phyloP scores from a whole-genome alignment of 2,113 vertebrate genomes.

The Eublepharis macularius region DNA sequence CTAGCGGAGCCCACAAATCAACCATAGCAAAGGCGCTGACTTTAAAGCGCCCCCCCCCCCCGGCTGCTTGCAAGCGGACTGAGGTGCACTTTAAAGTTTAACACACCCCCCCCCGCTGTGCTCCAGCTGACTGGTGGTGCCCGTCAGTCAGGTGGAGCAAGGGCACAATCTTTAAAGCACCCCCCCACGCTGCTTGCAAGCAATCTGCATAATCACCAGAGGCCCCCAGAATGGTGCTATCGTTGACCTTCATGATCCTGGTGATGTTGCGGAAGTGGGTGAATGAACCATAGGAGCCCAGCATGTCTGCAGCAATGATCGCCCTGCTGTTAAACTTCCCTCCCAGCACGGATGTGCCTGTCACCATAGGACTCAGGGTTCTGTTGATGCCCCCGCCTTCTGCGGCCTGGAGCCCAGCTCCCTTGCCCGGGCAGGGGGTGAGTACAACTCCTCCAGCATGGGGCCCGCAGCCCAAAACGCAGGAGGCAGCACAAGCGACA shows the following conservation, averaged over 20 bases:
- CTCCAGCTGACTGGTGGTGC: no score
- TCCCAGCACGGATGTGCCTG: conserved; percentile 90
- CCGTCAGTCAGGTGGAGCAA: no score
- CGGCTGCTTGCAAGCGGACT: no score
- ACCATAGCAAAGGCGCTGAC: no score
- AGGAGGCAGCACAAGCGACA: conserved; percentile 62
- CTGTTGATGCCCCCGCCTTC: not conserved
- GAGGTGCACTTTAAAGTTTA: no score
- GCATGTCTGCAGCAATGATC: conserved; percentile 89
- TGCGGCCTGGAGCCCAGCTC: conserved; percentile 32
- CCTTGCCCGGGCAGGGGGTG: conserved; percentile 50
- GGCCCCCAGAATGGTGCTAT: conserved; percentile 88
- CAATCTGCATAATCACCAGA: conserved; percentile 95
- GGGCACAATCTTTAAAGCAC: no score
- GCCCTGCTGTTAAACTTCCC: conserved; percentile 88
- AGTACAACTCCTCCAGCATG: conserved; percentile 81
- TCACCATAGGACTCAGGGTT: conserved; percentile 87
- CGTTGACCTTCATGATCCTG: conserved; percentile 90
- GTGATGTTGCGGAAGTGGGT: conserved; percentile 93
- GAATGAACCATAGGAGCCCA: conserved; percentile 93
- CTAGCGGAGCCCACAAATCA: no score
- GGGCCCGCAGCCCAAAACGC: conserved; percentile 85
- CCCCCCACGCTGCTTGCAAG: no score
- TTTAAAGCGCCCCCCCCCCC: no score
- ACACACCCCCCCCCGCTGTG: no score